Evolutionary conservation across 2,797 vertebrate species (phyloP), one percentile per base, ranked within the genome.

Genomic region (Diceros bicornis): DNA sequence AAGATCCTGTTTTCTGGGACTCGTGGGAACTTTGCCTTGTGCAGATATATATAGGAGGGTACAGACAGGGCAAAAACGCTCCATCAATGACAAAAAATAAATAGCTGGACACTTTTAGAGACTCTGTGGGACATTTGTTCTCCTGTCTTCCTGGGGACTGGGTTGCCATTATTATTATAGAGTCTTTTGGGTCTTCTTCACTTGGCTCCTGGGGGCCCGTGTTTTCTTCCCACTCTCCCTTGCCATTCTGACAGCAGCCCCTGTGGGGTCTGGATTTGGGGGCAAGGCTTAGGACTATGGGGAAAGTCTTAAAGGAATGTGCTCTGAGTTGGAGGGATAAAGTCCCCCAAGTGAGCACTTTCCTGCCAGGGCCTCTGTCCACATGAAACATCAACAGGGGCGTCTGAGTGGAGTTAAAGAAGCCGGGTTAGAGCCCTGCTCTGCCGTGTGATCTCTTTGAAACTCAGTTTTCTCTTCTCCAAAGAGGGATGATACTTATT

Each of bases 141-240:
- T 82, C 57, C n/a, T 23, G 8, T 57, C 64, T 83, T 71, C 75
- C 66, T 77, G 6, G 29, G 10, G 50, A 37, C 44, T 13, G 82
- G 71, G 10, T 16, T 12, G 79, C 29, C 92, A 17, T 47, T 41
- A 44, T 61, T 32, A 50, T 17, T 32, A 12, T 7, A 75, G 3
- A 14, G 37, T 82, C 83, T 66, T 66, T 37, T 12, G 50, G 32
- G 52, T 37, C 18, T 8, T n/a, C 25, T n/a, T 57, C 18, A 1
- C 47, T 61, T 29, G 29, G 23, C 9, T 81, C 21, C 9, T 20
- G 6, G 34, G 18, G 14, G 5, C 18, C n/a, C 1, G 0, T 0
- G 44, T 20, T 55, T 78, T 79, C 82, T n/a, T 89, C 37, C 62
- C 8, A 12, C 57, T 78, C 77, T 41, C 20, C 9, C 29, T 44